Base-by-base conservation (phyloP, 2,888 invertebrate species). In the Megaustenia siamemsis region DNA sequence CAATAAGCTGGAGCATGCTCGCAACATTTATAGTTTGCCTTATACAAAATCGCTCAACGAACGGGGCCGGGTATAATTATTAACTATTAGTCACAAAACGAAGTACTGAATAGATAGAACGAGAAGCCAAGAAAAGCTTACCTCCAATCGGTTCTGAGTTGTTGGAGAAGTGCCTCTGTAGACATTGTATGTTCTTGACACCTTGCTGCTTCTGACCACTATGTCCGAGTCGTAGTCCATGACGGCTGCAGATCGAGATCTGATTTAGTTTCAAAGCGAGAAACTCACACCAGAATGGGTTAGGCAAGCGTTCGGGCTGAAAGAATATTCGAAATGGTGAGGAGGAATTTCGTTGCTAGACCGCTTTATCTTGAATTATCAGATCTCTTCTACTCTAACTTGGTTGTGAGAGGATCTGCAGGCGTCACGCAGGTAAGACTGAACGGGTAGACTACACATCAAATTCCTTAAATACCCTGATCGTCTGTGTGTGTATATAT, bases 141-240 rank as follows among this genome's bases (percentile, higher is more conserved):
- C 94, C 93, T 94, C 94, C 82, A 93, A 87, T 85, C 94, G 89
- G 91, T 92, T 93, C 88, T 93, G 92, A 40, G 93, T 91, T 82
- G 93, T 89, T 35, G 94, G 94, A 12, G 93, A 94, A 81, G 93
- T 89, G 12, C 94, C 94, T 43, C 94, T 88, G 91, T 94, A 94
- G 80, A 94, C 93, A 89, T 93, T 93, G 90, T 93, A 94, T 83
- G 90, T 88, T 84, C 91, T 86, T 81, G 87, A 86, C 56, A 89
- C 86, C 73, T 83, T 86, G n/a, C 71, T 43, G 49, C 89, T 87
- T 69, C 89, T 89, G n/a, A 89, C 85, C 73, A 85, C 87, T 21
- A 88, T 68, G 75, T 89, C 89, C 12, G 86, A 82, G 85, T 89
- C 89, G 83, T 83, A 87, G 84, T 87, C 86, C 87, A 86, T 85